Conservation (phyloP, 2,113 vertebrate genomes). For the Nothocercus nigrocapillus region DNA sequence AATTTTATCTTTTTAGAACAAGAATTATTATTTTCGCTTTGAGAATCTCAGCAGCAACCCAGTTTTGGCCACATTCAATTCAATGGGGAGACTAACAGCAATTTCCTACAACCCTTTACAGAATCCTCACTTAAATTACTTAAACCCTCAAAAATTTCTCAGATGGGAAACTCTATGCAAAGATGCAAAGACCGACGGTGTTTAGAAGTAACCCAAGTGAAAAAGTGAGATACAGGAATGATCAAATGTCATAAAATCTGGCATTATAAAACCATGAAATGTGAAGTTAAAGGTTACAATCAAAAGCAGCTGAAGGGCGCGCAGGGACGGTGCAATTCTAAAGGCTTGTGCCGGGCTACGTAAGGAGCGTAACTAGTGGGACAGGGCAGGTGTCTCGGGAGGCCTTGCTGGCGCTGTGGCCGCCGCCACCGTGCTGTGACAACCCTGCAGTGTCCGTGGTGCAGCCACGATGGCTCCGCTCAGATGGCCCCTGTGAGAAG, state of each 20-base stretch:
- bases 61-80: constrained; percentile 21
- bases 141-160: constrained; percentile 58
- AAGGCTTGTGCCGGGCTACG: fast-evolving
- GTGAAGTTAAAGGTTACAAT: neutral
- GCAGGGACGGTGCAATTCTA: neutral
- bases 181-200: constrained; percentile 53
- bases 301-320: neutral
- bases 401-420: too few relatives aligned
- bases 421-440: fast-evolving
- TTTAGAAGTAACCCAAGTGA: constrained; percentile 46
- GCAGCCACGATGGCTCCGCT: neutral
- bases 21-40: constrained; percentile 40
- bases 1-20: constrained; percentile 39
- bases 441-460: neutral
- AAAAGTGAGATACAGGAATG: constrained; percentile 38
- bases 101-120: constrained; percentile 47
- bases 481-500: neutral
- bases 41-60: constrained; percentile 37
- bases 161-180: constrained; percentile 38
- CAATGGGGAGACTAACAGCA: constrained; percentile 26
- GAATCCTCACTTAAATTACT: neutral
- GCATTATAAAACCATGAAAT: neutral
- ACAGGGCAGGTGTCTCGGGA: neutral
- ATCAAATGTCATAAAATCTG: constrained; percentile 48
- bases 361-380: too few relatives aligned